Evolutionary conservation across 1,140 invertebrate genomes (phyloP).

Genomic region (Bombus waltoni): DNA sequence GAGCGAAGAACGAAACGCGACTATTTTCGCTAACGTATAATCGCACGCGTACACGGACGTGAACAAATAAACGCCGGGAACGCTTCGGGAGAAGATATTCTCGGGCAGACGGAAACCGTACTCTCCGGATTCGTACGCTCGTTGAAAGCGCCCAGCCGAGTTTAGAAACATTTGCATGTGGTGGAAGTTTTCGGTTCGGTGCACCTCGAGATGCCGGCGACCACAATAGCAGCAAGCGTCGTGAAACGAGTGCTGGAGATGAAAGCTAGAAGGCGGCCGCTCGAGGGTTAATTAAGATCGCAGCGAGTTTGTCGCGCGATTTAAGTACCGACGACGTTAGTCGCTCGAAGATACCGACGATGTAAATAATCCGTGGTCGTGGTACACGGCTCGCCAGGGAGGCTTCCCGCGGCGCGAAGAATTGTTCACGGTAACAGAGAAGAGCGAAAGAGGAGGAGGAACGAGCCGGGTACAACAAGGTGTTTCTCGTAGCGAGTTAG

Average conservation of each 20-base stretch:
- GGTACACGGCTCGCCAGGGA: background rate
- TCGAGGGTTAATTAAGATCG: constrained; percentile 38
- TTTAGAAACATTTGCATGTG: background rate
- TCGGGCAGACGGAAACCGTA: no score
- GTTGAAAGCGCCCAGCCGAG: background rate
- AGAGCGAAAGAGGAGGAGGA: background rate
- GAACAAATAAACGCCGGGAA: background rate
- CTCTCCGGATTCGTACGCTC: background rate
- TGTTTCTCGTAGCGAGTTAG: constrained; percentile 22
- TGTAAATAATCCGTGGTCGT: constrained; percentile 21
- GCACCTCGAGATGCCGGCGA: background rate
- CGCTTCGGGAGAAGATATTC: no score
- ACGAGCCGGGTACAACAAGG: background rate
- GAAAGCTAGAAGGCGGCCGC: background rate
- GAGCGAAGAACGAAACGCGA: no score
- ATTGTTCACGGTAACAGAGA: constrained; percentile 1
- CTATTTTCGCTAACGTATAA: no score
- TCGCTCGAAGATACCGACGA: background rate
- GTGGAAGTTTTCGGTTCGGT: background rate
- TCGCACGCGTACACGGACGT: background rate
- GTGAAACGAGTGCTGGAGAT: background rate
- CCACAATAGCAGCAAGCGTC: background rate
- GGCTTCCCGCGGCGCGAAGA: constrained; percentile 2
- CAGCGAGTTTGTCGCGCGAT: constrained; percentile 34
- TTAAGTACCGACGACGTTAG: background rate